These are phyloP conservation scores for Byasa hedistus DNA, from an alignment of 2,888 invertebrate species.

Conservation along the genomic window DNA sequence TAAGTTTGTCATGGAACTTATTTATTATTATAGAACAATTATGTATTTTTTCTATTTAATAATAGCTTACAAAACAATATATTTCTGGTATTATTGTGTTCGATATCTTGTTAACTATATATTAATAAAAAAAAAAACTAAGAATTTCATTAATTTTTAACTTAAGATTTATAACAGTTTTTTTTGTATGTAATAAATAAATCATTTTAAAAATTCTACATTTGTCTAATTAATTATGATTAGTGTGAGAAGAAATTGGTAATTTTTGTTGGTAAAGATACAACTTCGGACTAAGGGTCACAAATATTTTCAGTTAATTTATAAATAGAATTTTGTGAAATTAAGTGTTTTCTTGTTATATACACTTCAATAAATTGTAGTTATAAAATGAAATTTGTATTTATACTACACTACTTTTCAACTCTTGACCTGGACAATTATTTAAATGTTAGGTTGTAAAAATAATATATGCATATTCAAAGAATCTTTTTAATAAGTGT, in stretches of 20 bases:
- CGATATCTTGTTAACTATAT: too few species aligned
- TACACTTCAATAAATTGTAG: not conserved
- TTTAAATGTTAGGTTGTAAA: slow-evolving; percentile 1
- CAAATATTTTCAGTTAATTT: not conserved
- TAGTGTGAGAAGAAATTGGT: too few species aligned
- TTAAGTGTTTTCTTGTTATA: not conserved
- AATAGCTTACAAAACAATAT: not conserved
- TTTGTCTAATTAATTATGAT: too few species aligned
- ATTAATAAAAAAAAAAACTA: too few species aligned
- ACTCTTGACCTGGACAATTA: not conserved
- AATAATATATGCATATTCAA: not conserved
- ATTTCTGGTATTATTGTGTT: not conserved
- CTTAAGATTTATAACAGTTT: too few species aligned
- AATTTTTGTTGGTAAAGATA: too few species aligned
- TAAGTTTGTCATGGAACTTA: slow-evolving; percentile 45
- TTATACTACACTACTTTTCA: not conserved
- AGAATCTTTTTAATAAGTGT: not conserved
- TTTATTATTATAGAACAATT: slow-evolving; percentile 12
- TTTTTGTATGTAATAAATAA: too few species aligned
- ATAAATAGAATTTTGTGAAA: not conserved
- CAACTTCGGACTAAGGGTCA: not conserved
- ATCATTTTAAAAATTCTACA: too few species aligned
- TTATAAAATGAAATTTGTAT: not conserved
- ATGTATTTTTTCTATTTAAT: not conserved
- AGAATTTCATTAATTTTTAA: too few species aligned